phyloP scores from a whole-genome alignment of 2,113 vertebrate genomes.

The Pterophyllum scalare region DNA sequence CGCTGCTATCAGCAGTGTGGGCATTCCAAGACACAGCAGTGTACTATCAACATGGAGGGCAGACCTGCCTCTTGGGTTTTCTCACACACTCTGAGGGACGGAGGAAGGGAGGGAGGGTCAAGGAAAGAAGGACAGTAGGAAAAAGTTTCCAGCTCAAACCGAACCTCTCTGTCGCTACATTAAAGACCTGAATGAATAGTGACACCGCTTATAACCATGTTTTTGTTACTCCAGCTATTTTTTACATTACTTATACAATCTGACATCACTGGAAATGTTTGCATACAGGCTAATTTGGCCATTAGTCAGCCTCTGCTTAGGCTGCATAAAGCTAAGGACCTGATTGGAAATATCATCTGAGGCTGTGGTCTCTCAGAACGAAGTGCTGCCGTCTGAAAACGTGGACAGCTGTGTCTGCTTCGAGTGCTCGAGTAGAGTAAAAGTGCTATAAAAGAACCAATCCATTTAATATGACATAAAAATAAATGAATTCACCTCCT shows the following conservation, averaged over 20 bases:
- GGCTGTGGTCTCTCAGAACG: accelerated
- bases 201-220: background rate
- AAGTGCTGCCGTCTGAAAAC: background rate
- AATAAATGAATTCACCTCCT: accelerated
- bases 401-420: background rate
- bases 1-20: conserved; percentile 61
- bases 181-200: background rate
- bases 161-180: background rate
- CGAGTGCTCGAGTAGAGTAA: background rate
- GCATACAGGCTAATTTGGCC: background rate
- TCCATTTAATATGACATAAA: background rate
- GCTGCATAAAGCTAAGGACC: background rate
- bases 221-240: background rate
- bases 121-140: background rate
- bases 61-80: conserved; percentile 49
- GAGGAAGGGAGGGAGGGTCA: background rate
- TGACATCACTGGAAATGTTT: background rate
- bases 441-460: too few relatives aligned
- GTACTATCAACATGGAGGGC: conserved; percentile 52
- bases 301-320: background rate
- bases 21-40: conserved; percentile 63
- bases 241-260: background rate
- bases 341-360: background rate
- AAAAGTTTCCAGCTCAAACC: background rate
- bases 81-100: conserved; percentile 45